Evolutionary conservation across 2,888 invertebrate genomes (phyloP), one percentile per base, ranked within the genome.

Genomic region (Eueremaeus valkanovi): DNA sequence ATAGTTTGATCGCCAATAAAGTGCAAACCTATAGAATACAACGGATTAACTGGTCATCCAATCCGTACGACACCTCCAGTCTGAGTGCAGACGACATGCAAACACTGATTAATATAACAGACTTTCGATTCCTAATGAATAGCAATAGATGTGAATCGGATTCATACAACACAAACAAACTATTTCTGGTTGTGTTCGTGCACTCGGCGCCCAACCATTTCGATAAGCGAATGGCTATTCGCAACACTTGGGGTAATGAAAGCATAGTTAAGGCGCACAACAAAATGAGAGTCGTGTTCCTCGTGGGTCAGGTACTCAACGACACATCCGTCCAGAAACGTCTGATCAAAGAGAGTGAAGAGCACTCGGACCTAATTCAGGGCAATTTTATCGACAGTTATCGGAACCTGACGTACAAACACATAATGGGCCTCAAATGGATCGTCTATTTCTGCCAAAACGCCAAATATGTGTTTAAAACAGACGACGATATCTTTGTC

Each of bases 401-500:
- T 77, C 81, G 83, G 40, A 85, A 85, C 80, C 80, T 85, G 42
- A 85, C 84, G 0, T 84, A 84, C 79, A 85, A 85, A 79, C 84
- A 84, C 61, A 81, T 85, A 27, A 83, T 83, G 76, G 84, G 83
- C 0, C 75, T 81, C 11, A 81, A 84, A 77, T 85, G 85, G 85
- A 81, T 83, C 3, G 79, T 82, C 1, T 80, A 78, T 24, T 81
- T 81, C 78, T 85, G 85, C 78, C 78, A 76, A 6, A 78, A 81
- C 49, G 82, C 83, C 0, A 78, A 79, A 27, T 84, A 81, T 78
- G 81, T 85, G 11, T 80, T 85, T 16, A 85, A 85, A 79, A 82
- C 84, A 0, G 85, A 85, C 76, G 85, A 85, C 78, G 85, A 85
- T 75, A 84, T 85, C 61, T 82, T 85, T 75, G 82, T 85, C 16